Evolutionary conservation across 2,888 invertebrate genomes (phyloP).

Genomic region (Eupeodes luniger): DNA sequence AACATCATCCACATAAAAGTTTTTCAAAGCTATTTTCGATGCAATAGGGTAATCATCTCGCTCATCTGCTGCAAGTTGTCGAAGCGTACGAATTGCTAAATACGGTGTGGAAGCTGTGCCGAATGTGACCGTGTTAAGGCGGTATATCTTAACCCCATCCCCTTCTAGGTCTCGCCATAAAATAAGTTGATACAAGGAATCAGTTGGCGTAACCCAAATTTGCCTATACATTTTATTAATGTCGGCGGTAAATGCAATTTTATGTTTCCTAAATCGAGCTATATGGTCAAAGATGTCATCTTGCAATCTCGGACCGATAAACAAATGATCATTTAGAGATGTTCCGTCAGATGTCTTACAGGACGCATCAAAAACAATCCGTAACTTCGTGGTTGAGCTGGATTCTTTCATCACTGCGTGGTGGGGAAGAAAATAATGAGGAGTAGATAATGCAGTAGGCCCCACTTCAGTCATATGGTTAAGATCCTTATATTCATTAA

Average conservation of each 20-base stretch:
- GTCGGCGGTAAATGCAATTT: background rate
- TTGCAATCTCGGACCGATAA: background rate
- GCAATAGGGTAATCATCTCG: background rate
- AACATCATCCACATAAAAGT: slow-evolving; percentile 29
- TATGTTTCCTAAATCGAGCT: background rate
- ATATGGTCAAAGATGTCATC: background rate
- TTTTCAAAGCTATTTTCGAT: background rate
- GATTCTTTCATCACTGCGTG: slow-evolving; percentile 44
- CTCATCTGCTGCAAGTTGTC: slow-evolving; percentile 7
- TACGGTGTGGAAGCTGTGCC: slow-evolving; percentile 21
- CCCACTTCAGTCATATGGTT: too few species aligned
- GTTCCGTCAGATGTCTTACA: slow-evolving; percentile 21
- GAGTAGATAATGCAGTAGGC: background rate
- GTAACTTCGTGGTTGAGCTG: slow-evolving; percentile 37
- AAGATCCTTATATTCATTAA: too few species aligned
- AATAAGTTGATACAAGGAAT: background rate
- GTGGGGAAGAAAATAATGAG: slow-evolving; percentile 39
- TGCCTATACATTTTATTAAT: background rate
- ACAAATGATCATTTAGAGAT: background rate
- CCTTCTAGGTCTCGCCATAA: background rate
- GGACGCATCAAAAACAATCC: slow-evolving; percentile 45
- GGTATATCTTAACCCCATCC: background rate
- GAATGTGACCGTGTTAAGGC: too few species aligned
- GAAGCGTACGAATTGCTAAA: slow-evolving; percentile 9
- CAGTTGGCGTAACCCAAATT: background rate